Base-by-base conservation (phyloP, 2,113 vertebrate species). In the Aythya baeri region DNA sequence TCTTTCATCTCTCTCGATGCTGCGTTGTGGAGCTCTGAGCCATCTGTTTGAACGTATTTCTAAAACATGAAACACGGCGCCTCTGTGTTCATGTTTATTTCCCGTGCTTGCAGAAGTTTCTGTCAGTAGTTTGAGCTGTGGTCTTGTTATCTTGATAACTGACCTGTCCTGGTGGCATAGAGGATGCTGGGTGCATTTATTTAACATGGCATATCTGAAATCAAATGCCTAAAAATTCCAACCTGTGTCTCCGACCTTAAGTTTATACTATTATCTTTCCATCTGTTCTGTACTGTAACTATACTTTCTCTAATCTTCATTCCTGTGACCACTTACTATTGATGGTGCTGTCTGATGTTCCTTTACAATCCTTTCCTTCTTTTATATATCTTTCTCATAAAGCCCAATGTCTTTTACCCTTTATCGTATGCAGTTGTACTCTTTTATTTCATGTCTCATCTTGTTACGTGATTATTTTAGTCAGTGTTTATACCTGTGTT, bases 61-160 rank as follows among this genome's bases (percentile, higher is more conserved):
- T 26, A 1, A 68, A 36, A 34, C 3, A 0, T 0, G 8, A 14
- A 20, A 36, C 4, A 1, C 14, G 26, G 23, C 1, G 1, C 1
- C 29, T 66, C 31, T 1, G 0, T 4, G 36, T 61, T n/a, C 22
- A 18, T 58, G 26, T 31, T 7, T 17, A 0, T 18, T 73, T 67
- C 20, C 22, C 25, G 58, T 62, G 17, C 20, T 83, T 29, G 15
- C 31, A 3, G 0, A 52, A 71, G 49, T 59, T 90, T 65, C 46
- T 38, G 36, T 62, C 16, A 6, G 9, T 58, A 58, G 27, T 67
- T 89, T 57, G 44, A 46, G 36, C 21, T 91, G 11, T 55, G 54
- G 20, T 63, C 14, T 32, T 29, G 25, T 50, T 11, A 7, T 21
- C 46, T 63, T 67, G 13, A 32, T 15, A 59, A 2, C 11, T 59